Percentiles rank a stretch among this genome's conserved stretches.
These are phyloP conservation scores for Halocynthia aurantium DNA, from an alignment of 23 tunicate species.

Conservation along the genomic window DNA sequence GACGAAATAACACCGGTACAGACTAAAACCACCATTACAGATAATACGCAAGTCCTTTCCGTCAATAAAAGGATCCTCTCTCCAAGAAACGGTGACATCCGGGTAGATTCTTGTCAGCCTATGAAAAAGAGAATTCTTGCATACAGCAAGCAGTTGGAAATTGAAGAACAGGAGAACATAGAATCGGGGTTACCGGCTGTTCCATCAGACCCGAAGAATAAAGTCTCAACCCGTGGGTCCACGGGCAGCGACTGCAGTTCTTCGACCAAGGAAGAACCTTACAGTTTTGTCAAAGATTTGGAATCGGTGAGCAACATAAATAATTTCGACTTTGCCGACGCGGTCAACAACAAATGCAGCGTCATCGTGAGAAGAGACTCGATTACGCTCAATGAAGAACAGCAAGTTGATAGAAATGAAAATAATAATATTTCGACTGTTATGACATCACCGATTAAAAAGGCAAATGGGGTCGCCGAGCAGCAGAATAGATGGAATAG, in stretches of 20 bases:
- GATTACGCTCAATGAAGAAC: not conserved
- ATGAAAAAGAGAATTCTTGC: conserved; percentile 80
- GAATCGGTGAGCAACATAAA: conserved; percentile 22
- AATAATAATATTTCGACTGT: not conserved
- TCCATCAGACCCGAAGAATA: too few relatives aligned
- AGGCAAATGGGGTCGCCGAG: not conserved
- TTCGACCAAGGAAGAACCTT: conserved; percentile 6
- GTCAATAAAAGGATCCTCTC: conserved; percentile 1
- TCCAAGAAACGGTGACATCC: not conserved
- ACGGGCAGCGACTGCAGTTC: too few relatives aligned
- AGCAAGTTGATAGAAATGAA: not conserved
- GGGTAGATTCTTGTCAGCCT: conserved; percentile 69
- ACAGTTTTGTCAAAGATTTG: conserved; percentile 45
- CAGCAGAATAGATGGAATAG: conserved; percentile 58
- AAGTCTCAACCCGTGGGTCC: too few relatives aligned
- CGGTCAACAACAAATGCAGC: conserved; percentile 3
- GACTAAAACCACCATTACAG: not conserved
- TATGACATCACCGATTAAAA: not conserved
- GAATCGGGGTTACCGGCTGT: too few relatives aligned
- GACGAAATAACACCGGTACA: not conserved
- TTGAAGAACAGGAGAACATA: conserved; percentile 31
- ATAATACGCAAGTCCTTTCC: not conserved
- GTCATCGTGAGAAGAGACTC: conserved; percentile 22
- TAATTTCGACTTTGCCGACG: not conserved
- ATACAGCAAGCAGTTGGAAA: conserved; percentile 51